Evolutionary conservation across 2,888 invertebrate genomes (phyloP).

Genomic region (Spodoptera picta): DNA sequence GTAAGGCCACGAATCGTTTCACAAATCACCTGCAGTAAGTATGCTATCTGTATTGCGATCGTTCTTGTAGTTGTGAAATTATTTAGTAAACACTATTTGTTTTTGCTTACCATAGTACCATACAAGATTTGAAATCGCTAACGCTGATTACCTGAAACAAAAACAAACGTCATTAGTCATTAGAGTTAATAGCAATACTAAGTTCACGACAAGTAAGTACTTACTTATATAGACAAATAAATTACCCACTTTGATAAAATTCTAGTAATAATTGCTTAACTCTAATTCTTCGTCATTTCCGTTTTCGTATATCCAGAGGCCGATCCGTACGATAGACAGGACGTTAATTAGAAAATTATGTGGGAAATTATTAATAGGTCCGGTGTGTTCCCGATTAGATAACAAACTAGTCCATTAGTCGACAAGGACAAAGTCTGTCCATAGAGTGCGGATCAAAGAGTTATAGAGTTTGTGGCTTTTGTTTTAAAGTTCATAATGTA

Average conservation of each 20-base stretch:
- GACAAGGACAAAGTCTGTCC: constrained; percentile 73
- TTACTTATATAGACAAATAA: constrained; percentile 57
- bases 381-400: constrained; percentile 86
- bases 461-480: constrained; percentile 65
- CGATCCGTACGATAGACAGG: constrained; percentile 73
- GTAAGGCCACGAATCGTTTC: constrained; percentile 58
- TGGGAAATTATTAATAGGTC: constrained; percentile 87
- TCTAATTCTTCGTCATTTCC: constrained; percentile 78
- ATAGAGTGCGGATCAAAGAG: constrained; percentile 52
- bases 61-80: constrained; percentile 45
- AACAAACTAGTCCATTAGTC: constrained; percentile 88
- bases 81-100: constrained; percentile 48
- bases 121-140: constrained; percentile 57
- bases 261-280: constrained; percentile 57
- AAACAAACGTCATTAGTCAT: constrained; percentile 68
- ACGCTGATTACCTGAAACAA: constrained; percentile 82
- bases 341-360: constrained; percentile 87
- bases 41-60: constrained; percentile 42
- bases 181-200: constrained; percentile 60
- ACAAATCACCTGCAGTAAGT: constrained; percentile 53
- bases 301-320: constrained; percentile 74
- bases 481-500: constrained; percentile 75
- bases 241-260: constrained; percentile 57
- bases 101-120: constrained; percentile 60
- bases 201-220: constrained; percentile 48